phyloP scores from a whole-genome alignment of 1,140 invertebrate genomes.

The Adelges cooleyi region DNA sequence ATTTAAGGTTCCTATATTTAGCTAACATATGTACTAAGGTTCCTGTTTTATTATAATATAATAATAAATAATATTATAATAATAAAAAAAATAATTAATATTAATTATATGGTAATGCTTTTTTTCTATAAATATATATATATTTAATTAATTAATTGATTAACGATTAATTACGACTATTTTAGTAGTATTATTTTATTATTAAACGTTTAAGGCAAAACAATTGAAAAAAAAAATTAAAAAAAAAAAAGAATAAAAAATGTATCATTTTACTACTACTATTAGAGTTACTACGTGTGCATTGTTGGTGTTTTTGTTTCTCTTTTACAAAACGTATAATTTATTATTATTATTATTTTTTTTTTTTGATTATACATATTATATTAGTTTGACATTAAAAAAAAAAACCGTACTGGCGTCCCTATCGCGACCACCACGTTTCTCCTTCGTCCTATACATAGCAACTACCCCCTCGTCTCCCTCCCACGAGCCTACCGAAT shows the following conservation, averaged over 20 bases:
- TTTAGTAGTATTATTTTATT: constrained; percentile 30
- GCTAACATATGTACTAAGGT: constrained; percentile 40
- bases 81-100: constrained; percentile 36
- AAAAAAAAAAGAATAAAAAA: too few relatives aligned
- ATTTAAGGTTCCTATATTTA: constrained; percentile 41
- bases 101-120: constrained; percentile 35
- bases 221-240: too few relatives aligned
- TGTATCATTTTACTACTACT: constrained; percentile 31
- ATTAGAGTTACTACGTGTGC: constrained; percentile 30
- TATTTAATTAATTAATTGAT: constrained; percentile 1
- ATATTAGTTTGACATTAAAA: constrained; percentile 2
- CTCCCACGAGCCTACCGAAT: neutral
- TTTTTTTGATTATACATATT: neutral
- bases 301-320: constrained; percentile 30
- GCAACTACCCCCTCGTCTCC: too few relatives aligned
- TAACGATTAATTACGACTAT: constrained; percentile 20
- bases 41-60: constrained; percentile 37
- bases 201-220: constrained; percentile 28
- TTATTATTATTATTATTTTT: too few relatives aligned
- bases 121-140: constrained; percentile 27
- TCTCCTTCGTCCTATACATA: constrained; percentile 3
- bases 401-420: neutral
- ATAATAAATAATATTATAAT: constrained; percentile 12
- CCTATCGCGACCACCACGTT: neutral
- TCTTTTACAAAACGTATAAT: neutral